Evolutionary conservation across 1,140 invertebrate genomes (phyloP), one percentile per base, ranked within the genome.

Genomic region (Latrodectus geometricus): DNA sequence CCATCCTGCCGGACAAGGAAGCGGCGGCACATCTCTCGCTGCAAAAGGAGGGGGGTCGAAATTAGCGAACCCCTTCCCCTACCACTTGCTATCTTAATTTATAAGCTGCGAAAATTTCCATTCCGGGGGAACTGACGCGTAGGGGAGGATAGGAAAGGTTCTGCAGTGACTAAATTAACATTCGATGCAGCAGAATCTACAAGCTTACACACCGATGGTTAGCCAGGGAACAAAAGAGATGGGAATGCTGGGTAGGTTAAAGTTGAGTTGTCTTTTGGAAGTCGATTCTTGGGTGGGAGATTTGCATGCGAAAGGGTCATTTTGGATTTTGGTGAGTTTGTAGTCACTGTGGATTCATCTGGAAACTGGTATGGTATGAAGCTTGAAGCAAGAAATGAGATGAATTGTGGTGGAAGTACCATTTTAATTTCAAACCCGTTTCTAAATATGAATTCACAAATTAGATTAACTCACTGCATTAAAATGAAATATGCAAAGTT

Each of bases 21-120:
- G 35, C 35, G 35, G 35, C 35, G 35, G 35, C 35, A 35, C 35
- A 35, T 35, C 35, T 35, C 35, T 1, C 68, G 21, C 20, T 70
- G 17, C 21, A 21, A 70, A 70, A 70, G 20, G 68, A 70, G n/a
- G 61, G 61, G 61, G n/a, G 61, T 14, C 14, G n/a, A n/a, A n/a
- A 65, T 14, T 65, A 65, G n/a, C 17, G n/a, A 23, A 69, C n/a
- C 14, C 11, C 14, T 11, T 8, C 11, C 20, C 54, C 17, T 7
- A 14, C n/a, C 17, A 23, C 1, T 69, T 69, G 68, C 68, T 23
- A 69, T 69, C 48, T 73, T 73, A 73, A 73, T 73, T 73, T 15
- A 73, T 73, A 50, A 73, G 14, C 70, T 73, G 23, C 48, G 70
- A n/a, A 73, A 73, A 73, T 73, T 73, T 73, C 35, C 70, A 49